A percentile compares a stretch with the other conserved stretches of the same genome.
Evolutionary conservation across 1,140 invertebrate species (phyloP).

Genomic region (Drosophila lacteicornis): DNA sequence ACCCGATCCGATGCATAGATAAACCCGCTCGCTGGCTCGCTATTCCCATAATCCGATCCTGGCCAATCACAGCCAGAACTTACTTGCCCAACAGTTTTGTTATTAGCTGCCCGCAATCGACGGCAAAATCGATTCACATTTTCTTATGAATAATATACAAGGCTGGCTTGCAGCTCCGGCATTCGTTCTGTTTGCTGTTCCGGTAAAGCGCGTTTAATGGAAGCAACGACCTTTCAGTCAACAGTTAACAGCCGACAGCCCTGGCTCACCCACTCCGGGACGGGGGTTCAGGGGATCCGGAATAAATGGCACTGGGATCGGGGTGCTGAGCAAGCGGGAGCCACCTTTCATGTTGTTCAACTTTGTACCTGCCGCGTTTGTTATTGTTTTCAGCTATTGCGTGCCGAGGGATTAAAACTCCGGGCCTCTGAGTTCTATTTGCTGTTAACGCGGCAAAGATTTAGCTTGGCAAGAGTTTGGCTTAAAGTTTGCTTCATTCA

Average conservation of each 20-base stretch:
- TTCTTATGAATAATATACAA: conserved; percentile 45
- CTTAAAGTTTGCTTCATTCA: background rate
- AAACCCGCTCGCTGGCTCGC: background rate
- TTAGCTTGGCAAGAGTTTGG: background rate
- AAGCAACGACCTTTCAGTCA: conserved; percentile 82
- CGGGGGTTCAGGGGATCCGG: background rate
- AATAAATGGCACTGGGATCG: conserved; percentile 24
- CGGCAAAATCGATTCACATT: conserved; percentile 34
- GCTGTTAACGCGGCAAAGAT: conserved; percentile 2
- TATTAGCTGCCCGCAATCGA: conserved; percentile 26
- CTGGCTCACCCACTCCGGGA: conserved; percentile 3
- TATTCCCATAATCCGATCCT: conserved; percentile 5
- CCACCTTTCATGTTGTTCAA: conserved; percentile 58
- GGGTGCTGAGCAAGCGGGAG: conserved; percentile 14
- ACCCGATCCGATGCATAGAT: conserved; percentile 13
- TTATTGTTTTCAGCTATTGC: conserved; percentile 37
- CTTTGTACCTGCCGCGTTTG: conserved; percentile 48
- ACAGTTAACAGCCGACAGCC: conserved; percentile 53
- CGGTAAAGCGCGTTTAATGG: conserved; percentile 77
- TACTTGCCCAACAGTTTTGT: conserved; percentile 13
- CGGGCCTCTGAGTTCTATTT: conserved; percentile 6
- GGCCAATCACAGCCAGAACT: conserved; percentile 12
- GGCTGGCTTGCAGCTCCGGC: conserved; percentile 10
- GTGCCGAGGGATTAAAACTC: conserved; percentile 33
- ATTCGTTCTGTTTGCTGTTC: conserved; percentile 66